Conservation (phyloP, 2,888 invertebrate species). For the Tetramorium bicarinatum region DNA sequence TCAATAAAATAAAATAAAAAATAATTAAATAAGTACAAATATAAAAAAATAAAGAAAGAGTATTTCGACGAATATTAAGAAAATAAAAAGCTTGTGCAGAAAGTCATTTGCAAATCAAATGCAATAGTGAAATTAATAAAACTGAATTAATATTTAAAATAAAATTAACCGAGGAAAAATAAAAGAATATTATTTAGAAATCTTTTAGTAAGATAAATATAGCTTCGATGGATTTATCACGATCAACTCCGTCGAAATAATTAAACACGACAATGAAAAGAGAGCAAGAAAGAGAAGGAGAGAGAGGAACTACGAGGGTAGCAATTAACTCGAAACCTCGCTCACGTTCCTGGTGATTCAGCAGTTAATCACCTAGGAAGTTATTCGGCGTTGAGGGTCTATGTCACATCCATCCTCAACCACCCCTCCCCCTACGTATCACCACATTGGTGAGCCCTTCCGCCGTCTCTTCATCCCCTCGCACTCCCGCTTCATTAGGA, state of each 20-base stretch:
- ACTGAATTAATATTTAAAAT: conserved; percentile 5
- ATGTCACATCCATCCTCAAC: conserved; percentile 62
- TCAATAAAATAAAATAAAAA: not conserved
- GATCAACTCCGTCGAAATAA: conserved; percentile 13
- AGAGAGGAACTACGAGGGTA: conserved; percentile 43
- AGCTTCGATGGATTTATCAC: conserved; percentile 16
- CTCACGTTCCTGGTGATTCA: conserved; percentile 73
- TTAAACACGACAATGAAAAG: conserved; percentile 36
- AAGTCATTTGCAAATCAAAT: not conserved
- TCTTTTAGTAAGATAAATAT: not conserved
- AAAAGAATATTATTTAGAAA: not conserved
- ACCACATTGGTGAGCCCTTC: conserved; percentile 24
- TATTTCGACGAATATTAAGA: not conserved
- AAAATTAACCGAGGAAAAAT: not conserved
- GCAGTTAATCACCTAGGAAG: conserved; percentile 76
- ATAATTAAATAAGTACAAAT: not conserved
- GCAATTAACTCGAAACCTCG: conserved; percentile 76
- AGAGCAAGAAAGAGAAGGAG: not conserved
- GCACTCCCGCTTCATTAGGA: conserved; percentile 65
- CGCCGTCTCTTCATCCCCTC: not conserved
- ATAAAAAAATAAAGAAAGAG: not conserved
- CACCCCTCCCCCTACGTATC: not conserved
- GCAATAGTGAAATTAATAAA: not conserved
- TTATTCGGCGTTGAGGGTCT: conserved; percentile 67
- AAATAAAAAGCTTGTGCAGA: not conserved